Conservation (phyloP, 2,113 vertebrate genomes). For the Callocephalon fimbriatum region DNA sequence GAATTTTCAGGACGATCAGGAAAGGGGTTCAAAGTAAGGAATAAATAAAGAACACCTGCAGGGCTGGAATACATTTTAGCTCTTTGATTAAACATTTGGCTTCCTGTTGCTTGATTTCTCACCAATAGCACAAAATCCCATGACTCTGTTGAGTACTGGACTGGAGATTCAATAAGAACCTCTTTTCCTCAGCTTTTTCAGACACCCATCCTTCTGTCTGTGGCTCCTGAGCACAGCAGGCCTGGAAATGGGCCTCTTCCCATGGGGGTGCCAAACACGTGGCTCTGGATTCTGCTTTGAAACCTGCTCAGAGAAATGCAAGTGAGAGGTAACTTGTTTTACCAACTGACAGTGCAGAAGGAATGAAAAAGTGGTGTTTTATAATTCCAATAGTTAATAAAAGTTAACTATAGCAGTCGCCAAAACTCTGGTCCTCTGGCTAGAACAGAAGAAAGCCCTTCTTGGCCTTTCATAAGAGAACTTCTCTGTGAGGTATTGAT, state of each 20-base stretch:
- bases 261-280: rapidly evolving
- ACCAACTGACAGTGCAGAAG: background rate
- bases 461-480: background rate
- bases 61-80: background rate
- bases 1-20: background rate
- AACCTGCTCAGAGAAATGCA: background rate
- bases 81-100: background rate
- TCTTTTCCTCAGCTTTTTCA: background rate
- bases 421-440: background rate
- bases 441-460: background rate
- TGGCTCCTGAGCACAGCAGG: rapidly evolving
- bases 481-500: background rate
- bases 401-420: background rate
- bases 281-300: background rate
- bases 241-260: background rate
- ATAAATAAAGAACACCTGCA: background rate
- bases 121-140: background rate
- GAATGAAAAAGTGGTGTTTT: background rate
- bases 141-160: background rate
- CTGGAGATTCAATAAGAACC: background rate
- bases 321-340: background rate
- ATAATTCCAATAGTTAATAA: background rate
- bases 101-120: background rate
- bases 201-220: rapidly evolving
- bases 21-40: background rate